Evolutionary conservation across 2,113 vertebrate species (phyloP), one percentile per base, ranked within the genome.

Genomic region (Ardeotis arabs): DNA sequence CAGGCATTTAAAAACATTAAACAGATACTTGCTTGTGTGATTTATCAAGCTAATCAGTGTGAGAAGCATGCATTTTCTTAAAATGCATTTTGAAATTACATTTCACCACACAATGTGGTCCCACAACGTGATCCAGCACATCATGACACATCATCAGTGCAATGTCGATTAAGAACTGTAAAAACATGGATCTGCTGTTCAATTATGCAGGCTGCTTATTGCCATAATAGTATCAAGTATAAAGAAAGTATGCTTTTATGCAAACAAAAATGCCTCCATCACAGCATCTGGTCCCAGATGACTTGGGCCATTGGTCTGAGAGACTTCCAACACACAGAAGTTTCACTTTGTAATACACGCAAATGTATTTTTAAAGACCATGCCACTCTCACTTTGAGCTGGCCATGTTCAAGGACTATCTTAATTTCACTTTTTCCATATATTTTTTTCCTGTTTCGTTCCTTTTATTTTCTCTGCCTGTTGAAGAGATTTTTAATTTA

Each of bases 141-240:
- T 5, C 2, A 2, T 7, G 44, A 45, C 55, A 37, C 4, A 4
- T 7, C 63, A 53, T 4, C 33, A 18, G 1, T 2, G 4, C 6
- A 5, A 24, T 6, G 88, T 64, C 25, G n/a, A 31, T 8, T 45
- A 27, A 41, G 12, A 7, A 12, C 37, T 64, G 44, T 25, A 8
- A 82, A 69, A 77, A 35, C 11, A 14, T 25, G 29, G 11, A 53
- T 39, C 60, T 55, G 39, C 75, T 49, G 0, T 29, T 69, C 21
- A 14, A 2, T 50, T 14, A 2, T 4, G 3, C 7, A 13, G 33
- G 9, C 7, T 47, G 35, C 18, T 62, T 28, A 22, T 16, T 68
- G 24, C 6, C 35, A 8, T 20, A 17, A 25, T 28, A 44, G 31
- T 0, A 3, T 20, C 13, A 67, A 22, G 24, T 15, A 27, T 10